Base-by-base conservation (phyloP, 2,797 vertebrate genomes). In the Helicolenus hilgendorfi region DNA sequence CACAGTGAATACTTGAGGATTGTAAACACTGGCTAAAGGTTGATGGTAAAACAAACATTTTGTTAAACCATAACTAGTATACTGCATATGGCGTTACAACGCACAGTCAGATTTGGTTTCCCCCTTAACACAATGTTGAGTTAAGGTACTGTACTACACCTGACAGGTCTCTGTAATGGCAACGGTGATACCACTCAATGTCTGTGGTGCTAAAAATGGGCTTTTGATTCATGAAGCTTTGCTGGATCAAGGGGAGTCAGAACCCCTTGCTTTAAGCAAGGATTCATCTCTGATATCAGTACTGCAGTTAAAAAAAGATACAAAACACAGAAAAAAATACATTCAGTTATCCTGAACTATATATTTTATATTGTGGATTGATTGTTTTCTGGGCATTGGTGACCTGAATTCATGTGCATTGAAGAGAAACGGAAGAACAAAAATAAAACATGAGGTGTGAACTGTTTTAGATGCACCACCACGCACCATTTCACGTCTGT, bases 1-100 rank as follows among this genome's bases (percentile, higher is more conserved):
- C 22, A 11, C n/a, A 26, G n/a, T 67, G 1, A 80, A 69, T 75
- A 60, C 18, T 38, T 62, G 14, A 71, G 15, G 10, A 38, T 35
- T 64, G 62, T 87, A 78, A 90, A 81, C 11, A 31, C 55, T 11
- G 79, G 31, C 60, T 79, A 77, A 91, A 90, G 69, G 73, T 85
- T 79, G 53, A 14, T 26, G 5, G 35, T 72, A 90, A 67, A 84
- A 55, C 9, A 41, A 0, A 8, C 1, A 15, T n/a, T 63, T 71
- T 62, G 77, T 76, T 78, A 59, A 83, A 68, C 7, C 15, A 62
- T 65, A 76, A 85, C 77, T 38, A 63, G 41, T 0, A 3, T 24
- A 36, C 3, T 22, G 5, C n/a, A 14, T 2, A 31, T 36, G 6
- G 24, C 13, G 6, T 33, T 13, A 31, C 18, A 55, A 2, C 2